Percentiles rank a stretch among this genome's conserved stretches.
Conservation (phyloP, 2,797 vertebrate species). For the Lates japonicus region DNA sequence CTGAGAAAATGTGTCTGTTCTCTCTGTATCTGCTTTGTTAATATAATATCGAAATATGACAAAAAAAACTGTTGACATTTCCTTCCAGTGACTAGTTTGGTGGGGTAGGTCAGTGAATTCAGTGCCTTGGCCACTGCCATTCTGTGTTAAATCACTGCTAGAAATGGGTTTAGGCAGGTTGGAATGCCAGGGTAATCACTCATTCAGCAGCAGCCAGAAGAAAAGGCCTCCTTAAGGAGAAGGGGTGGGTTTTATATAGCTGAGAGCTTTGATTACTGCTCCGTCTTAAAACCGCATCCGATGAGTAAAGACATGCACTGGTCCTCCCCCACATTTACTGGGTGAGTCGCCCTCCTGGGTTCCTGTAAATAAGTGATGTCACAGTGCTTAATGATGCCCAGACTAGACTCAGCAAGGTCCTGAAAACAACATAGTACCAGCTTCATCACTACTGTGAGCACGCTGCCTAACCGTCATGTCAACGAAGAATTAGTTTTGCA, state of each 20-base stretch:
- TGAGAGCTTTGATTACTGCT: conserved; percentile 83
- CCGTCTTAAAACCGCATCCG: conserved; percentile 88
- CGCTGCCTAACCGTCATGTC: conserved; percentile 42
- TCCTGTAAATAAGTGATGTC: conserved; percentile 89
- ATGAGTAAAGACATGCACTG: conserved; percentile 85
- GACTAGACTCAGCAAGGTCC: conserved; percentile 70
- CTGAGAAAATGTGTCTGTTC: conserved; percentile 22
- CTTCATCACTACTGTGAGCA: conserved; percentile 62
- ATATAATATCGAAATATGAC: conserved; percentile 24
- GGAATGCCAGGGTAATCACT: conserved; percentile 83
- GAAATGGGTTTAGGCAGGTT: conserved; percentile 85
- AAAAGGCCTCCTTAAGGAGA: conserved; percentile 80
- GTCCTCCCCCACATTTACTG: conserved; percentile 85
- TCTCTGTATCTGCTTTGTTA: conserved; percentile 13
- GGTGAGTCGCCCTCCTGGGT: conserved; percentile 82
- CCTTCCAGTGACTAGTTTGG: conserved; percentile 32
- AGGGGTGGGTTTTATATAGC: conserved; percentile 83
- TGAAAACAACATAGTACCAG: conserved; percentile 52
- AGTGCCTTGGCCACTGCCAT: conserved; percentile 47
- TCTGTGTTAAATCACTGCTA: conserved; percentile 81
- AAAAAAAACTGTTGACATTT: conserved; percentile 41
- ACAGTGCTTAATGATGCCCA: conserved; percentile 85
- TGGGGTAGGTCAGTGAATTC: conserved; percentile 43
- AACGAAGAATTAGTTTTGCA: conserved; percentile 50
- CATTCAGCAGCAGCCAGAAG: conserved; percentile 78